Evolutionary conservation across 2,113 vertebrate species (phyloP), one percentile per base, ranked within the genome.

Genomic region (Pipra filicauda): DNA sequence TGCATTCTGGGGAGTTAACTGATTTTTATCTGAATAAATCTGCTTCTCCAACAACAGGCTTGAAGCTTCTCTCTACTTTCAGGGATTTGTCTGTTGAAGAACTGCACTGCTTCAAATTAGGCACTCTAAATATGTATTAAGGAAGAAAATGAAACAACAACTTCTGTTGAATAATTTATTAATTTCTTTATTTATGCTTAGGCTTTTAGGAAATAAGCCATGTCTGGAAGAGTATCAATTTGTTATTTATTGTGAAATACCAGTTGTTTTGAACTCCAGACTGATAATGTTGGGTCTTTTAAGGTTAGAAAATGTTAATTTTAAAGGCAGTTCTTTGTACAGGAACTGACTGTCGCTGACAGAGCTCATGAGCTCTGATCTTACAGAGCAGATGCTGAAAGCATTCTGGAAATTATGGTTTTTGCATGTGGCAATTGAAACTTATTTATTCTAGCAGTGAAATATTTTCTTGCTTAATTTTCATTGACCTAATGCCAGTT

Each of bases 21-120:
- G 95, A 83, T 97, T 94, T 93, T 95, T 96, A 94, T 96, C 90
- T 87, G 73, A 71, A 74, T 89, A 89, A 93, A 85, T 93, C 79
- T 84, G 51, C 72, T 92, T 84, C 67, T 95, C 23, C 52, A 96
- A 62, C 65, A 91, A 52, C 91, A 89, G 81, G 35, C 43, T 77
- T 21, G 5, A 57, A 91, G 64, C 55, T 88, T 65, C 41, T 85
- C 6, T 88, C 13, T 52, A 46, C 51, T 54, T 35, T 9, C 7
- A 43, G 46, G 59, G 73, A 35, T 86, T 66, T 71, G 9, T 85
- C 31, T 89, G 15, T 75, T 76, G 30, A 48, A 86, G 69, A 88
- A 64, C 44, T 80, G 69, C 0, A 2, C 22, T 71, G 35, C 91
- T 91, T 93, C 33, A 74, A 86, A 92, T 86, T 67, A 89, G 57